Base-by-base conservation (phyloP, 1,140 invertebrate species). In the Cydia pomonella region DNA sequence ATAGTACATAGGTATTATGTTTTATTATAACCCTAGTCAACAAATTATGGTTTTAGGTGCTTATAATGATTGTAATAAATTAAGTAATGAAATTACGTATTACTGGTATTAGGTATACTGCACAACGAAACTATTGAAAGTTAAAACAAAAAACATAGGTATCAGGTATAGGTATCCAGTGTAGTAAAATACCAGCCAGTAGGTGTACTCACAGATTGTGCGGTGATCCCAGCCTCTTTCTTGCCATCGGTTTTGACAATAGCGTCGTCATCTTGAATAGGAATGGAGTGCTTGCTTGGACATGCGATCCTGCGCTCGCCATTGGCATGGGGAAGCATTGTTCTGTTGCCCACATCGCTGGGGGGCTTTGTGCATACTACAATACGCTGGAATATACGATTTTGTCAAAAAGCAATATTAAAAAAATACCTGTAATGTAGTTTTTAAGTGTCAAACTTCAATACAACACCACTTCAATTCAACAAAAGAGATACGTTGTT, bases 351-450 rank as follows among this genome's bases (percentile, higher is more conserved):
- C n/a, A 73, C 25, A 9, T 85, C 80, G 23, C 73, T 38, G 7
- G 64, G 64, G 27, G 64, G 64, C 23, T 85, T 83, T 79, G 84
- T 73, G 77, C 90, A 92, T 72, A 84, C 78, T 64, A 88, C 88
- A 69, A 89, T 80, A 80, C 83, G 81, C 88, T 92, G 80, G 27
- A 81, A 85, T 7, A 23, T 23, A 59, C 10, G 2, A 59, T 21
- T 18, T 53, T 21, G 47, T n/a, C 6, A 50, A 50, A 50, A 50
- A 50, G 13, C 13, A 44, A 47, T 16, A 47, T 16, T 16, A 16
- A 47, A 41, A n/a, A 47, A 16, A 16, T 16, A 16, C 13, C 13
- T 38, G 33, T 38, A 38, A 38, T 38, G 7, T 9, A 38, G 33
- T 38, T 33, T 7, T 7, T 10, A 38, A 10, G 7, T 10, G 33